phyloP scores from a whole-genome alignment of 35 echinoderm and acorn worm species.

The Stichopus chloronotus region DNA sequence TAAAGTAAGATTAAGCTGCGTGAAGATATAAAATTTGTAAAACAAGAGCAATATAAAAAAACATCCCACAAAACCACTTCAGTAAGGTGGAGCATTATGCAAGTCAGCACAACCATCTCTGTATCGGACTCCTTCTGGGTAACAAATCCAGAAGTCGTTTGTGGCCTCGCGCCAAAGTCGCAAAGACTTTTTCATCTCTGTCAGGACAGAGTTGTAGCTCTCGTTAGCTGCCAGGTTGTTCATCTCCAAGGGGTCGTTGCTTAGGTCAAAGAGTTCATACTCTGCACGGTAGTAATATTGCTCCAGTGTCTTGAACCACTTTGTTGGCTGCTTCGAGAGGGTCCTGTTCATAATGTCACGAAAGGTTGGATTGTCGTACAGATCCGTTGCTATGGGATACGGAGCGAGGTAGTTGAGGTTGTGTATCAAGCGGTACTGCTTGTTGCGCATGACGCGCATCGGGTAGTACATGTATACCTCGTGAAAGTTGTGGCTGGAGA shows the following conservation, averaged over 20 bases:
- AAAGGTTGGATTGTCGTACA: slow-evolving; percentile 76
- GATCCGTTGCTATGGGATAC: slow-evolving; percentile 81
- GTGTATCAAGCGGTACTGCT: slow-evolving; percentile 78
- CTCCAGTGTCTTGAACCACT: slow-evolving; percentile 92
- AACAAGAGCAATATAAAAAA: too few relatives aligned
- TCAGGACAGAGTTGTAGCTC: slow-evolving; percentile 42
- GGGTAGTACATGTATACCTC: slow-evolving; percentile 93
- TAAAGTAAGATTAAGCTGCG: too few relatives aligned
- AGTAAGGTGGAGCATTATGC: slow-evolving; percentile 49
- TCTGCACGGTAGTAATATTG: slow-evolving; percentile 91
- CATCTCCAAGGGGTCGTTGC: slow-evolving; percentile 72
- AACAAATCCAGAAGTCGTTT: slow-evolving; percentile 80
- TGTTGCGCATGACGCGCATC: slow-evolving; percentile 77
- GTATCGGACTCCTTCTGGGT: slow-evolving; percentile 76
- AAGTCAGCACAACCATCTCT: slow-evolving; percentile 19
- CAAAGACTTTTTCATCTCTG: slow-evolving; percentile 59
- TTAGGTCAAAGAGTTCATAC: slow-evolving; percentile 84
- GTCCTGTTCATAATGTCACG: slow-evolving; percentile 80
- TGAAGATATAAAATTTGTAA: too few relatives aligned
- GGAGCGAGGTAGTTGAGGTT: slow-evolving; percentile 80
- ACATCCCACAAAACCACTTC: too few relatives aligned
- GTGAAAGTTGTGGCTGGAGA: slow-evolving; percentile 85
- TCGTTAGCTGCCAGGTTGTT: slow-evolving; percentile 72
- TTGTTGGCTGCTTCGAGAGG: slow-evolving; percentile 42
- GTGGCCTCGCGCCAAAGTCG: slow-evolving; percentile 69